Evolutionary conservation across 2,797 vertebrate species (phyloP), one percentile per base, ranked within the genome.

Genomic region (Enteromius paludinosus): DNA sequence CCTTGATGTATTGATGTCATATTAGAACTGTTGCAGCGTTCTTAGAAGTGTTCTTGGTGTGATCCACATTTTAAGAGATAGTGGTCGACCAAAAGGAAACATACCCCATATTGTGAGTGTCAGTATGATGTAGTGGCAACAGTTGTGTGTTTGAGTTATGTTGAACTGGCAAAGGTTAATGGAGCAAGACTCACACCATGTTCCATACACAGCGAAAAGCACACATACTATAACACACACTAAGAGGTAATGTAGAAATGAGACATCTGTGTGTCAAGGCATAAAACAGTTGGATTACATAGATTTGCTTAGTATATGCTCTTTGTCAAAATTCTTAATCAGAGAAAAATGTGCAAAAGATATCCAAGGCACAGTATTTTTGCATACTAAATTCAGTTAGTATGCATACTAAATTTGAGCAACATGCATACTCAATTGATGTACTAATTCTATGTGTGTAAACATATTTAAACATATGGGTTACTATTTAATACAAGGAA

Each of bases 191-290:
- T 59, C 35, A 73, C 65, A 45, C 56, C 35, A 45, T 68, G 49
- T 54, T n/a, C 18, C 28, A 35, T 9, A 52, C 47, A 15, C 43
- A 11, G 33, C 68, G 38, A 56, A 33, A 64, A 25, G 38, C 23
- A 11, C 25, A 56, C 66, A 73, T 35, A 38, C 64, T 52, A 45
- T 56, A 30, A 18, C 61, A 79, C 59, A 75, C 33, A 68, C 72
- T 49, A 10, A 75, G 38, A 73, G 17, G 33, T 72, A 59, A 49
- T 20, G 75, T 47, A 28, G 54, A 74, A 35, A 71, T 85, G 11
- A 59, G 52, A 78, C 66, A 80, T 68, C 30, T 72, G 52, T 49
- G 28, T 28, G 45, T 65, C 47, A 71, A 82, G 70, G 70, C 59
- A 65, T 35, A 41, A 71, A 73, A 45, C 59, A 33, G 38, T 25